Conservation (phyloP, 37 sponge, comb jelly and placozoan species). For the Eunapius fragilis region DNA sequence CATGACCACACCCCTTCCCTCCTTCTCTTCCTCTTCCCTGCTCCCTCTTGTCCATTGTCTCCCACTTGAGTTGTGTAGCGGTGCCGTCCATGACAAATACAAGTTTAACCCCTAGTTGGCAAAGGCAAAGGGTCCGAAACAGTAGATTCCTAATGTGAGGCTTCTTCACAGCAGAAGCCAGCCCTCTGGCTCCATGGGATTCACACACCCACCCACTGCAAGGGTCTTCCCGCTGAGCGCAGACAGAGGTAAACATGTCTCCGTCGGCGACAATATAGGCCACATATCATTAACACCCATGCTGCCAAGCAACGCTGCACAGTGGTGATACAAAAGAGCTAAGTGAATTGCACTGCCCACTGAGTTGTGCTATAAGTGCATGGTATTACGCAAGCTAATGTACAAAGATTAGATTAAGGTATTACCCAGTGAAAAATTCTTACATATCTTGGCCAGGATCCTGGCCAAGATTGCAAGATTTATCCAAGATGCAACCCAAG, state of each 20-base stretch:
- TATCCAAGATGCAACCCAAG: no score
- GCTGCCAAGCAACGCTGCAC: no score
- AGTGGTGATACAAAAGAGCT: no score
- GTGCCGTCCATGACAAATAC: slow-evolving; percentile 71
- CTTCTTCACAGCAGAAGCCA: slow-evolving; percentile 24
- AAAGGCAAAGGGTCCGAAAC: slow-evolving; percentile 35
- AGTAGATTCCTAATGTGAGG: slow-evolving; percentile 65
- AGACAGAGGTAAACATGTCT: background rate
- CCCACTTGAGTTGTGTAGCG: slow-evolving; percentile 50
- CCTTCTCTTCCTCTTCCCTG: background rate
- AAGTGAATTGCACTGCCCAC: no score
- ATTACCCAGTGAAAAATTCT: no score
- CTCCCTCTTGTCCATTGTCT: slow-evolving; percentile 32
- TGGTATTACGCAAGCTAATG: no score
- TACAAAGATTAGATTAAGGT: no score
- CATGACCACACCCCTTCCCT: background rate
- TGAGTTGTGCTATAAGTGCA: no score
- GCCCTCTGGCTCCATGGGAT: background rate
- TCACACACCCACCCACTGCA: slow-evolving; percentile 67
- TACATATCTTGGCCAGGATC: no score
- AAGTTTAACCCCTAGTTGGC: slow-evolving; percentile 40
- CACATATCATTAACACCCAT: slow-evolving; percentile 70
- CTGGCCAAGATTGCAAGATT: no score
- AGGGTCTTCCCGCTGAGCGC: slow-evolving; percentile 43
- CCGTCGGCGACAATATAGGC: slow-evolving; percentile 35